These are phyloP conservation scores for Megastigmus dorsalis DNA, from an alignment of 2,888 invertebrate species.

Conservation along the genomic window DNA sequence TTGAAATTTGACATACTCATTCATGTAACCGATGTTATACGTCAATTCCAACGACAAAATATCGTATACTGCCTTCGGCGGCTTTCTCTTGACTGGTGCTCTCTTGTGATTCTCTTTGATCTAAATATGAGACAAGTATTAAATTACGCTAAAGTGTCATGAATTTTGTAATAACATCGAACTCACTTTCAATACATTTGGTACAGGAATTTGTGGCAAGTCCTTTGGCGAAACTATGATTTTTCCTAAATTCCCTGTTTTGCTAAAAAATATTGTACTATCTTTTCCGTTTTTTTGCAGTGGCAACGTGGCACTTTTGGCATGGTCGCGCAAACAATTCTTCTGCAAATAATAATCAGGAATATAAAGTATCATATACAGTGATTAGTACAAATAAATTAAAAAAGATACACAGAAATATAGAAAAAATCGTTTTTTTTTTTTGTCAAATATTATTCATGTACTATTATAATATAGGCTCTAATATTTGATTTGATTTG, in stretches of 20 bases:
- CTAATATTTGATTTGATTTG: too few species aligned
- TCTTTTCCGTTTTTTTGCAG: not conserved
- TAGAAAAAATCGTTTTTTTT: not conserved
- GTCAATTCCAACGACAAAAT: slow-evolving; percentile 26
- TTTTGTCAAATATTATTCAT: not conserved
- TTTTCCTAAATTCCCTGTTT: not conserved
- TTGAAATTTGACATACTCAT: slow-evolving; percentile 55
- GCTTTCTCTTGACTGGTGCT: not conserved
- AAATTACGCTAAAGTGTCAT: too few species aligned
- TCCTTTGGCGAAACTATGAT: slow-evolving; percentile 22
- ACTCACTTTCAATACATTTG: slow-evolving; percentile 30
- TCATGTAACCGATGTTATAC: slow-evolving; percentile 55
- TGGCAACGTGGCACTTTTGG: not conserved
- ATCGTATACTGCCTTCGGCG: not conserved
- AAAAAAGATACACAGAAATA: not conserved
- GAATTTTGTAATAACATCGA: not conserved
- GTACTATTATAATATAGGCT: not conserved
- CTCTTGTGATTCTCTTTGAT: slow-evolving; percentile 46
- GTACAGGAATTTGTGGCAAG: slow-evolving; percentile 13
- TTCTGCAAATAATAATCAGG: not conserved
- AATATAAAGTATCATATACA: not conserved
- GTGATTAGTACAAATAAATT: not conserved
- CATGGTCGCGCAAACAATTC: not conserved
- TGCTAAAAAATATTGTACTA: too few species aligned
- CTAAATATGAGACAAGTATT: slow-evolving; percentile 15